These are phyloP conservation scores for Noctuana brunneofusca DNA, from an alignment of 2,888 invertebrate species.

Conservation along the genomic window DNA sequence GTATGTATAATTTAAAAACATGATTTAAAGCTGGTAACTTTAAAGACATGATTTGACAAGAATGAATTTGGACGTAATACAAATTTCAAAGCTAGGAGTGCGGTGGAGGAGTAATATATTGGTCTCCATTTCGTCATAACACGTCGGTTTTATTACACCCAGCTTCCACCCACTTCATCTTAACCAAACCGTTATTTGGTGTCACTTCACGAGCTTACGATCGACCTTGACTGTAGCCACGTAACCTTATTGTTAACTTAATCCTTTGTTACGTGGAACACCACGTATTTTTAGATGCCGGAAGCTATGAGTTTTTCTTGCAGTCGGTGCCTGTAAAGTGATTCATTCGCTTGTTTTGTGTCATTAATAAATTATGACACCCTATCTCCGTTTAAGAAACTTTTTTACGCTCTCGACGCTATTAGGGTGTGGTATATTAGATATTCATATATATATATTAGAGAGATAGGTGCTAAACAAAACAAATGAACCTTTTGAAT, in stretches of 20 bases:
- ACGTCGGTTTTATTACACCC: conserved; percentile 7
- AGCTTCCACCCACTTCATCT: conserved; percentile 8
- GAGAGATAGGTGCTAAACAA: no score
- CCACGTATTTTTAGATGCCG: conserved; percentile 14
- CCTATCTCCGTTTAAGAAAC: not conserved
- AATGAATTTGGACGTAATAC: no score
- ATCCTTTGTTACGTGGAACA: conserved; percentile 26
- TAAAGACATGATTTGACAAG: no score
- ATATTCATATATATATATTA: no score
- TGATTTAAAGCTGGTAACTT: no score
- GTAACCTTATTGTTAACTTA: conserved; percentile 20
- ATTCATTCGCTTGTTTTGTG: conserved; percentile 7
- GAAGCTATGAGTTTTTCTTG: conserved; percentile 6
- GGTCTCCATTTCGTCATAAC: not conserved
- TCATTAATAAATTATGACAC: not conserved
- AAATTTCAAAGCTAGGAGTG: not conserved
- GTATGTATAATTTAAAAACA: not conserved
- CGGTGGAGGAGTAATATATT: no score
- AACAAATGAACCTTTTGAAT: no score
- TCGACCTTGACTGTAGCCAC: conserved; percentile 20
- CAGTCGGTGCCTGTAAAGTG: not conserved
- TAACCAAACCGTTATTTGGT: conserved; percentile 19
- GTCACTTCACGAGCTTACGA: conserved; percentile 1
- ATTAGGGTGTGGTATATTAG: no score
- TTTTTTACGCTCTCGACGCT: no score